Base-by-base conservation (phyloP, 1,140 invertebrate species). In the Leguminivora glycinivorella region DNA sequence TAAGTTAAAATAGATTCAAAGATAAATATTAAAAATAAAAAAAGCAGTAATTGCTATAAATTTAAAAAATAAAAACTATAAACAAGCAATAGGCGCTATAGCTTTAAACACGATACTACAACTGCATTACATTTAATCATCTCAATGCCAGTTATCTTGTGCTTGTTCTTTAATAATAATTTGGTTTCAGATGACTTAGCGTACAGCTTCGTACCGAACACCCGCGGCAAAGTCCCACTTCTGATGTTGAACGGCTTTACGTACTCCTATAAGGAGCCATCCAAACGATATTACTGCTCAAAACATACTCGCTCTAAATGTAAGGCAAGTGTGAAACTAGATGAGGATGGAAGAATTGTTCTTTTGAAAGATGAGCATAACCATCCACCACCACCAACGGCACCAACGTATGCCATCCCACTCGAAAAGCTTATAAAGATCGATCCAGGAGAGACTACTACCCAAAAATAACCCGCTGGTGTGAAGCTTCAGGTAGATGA, bases 281-380 rank as follows among this genome's bases (percentile, higher is more conserved):
- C 47, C n/a, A 52, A 52, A 9, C 47, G 47, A 2, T 87, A 79
- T 58, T 85, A 87, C 58, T 88, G 87, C 68, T 88, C 85, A 10
- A 52, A 47, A 5, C 47, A 26, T 6, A 47, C 24, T n/a, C 14
- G 19, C 4, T 47, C 47, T 12, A 52, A 69, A n/a, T 69, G 68
- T 34, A 82, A 75, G 70, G 74, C 78, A n/a, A 77, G 72, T 12
- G 72, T 87, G 10, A 83, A 77, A 26, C 40, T 87, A 52, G 71
- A 72, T 24, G 38, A 43, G 5, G 47, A 56, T 17, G 82, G 80
- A 19, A 68, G 58, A 14, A 78, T 87, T 14, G 29, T 76, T n/a
- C 58, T 68, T 0, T 66, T 73, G 5, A 72, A 70, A 25, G 72
- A 71, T 17, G 25, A 24, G 12, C 67, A 68, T 22, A 56, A 47